These are phyloP conservation scores for Epinotia demarniana DNA, from an alignment of 2,888 invertebrate genomes.

Conservation along the genomic window DNA sequence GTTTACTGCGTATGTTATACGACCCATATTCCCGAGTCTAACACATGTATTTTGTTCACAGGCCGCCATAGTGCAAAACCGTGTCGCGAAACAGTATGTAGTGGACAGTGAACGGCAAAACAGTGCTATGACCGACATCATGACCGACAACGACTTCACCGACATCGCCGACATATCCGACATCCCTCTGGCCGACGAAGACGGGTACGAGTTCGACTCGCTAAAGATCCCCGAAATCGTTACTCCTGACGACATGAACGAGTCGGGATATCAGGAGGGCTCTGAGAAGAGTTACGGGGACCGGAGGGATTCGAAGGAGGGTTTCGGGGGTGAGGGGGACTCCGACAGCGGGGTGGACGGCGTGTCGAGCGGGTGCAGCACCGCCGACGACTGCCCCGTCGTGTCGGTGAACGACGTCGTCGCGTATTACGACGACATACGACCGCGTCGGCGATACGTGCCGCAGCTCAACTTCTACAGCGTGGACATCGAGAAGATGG, in stretches of 20 bases:
- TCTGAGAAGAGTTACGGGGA: constrained; percentile 79
- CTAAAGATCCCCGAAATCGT: constrained; percentile 79
- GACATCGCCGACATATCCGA: constrained; percentile 71
- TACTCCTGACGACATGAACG: constrained; percentile 79
- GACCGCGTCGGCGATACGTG: constrained; percentile 73
- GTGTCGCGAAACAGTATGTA: constrained; percentile 74
- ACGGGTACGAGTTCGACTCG: constrained; percentile 72
- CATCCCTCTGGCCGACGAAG: constrained; percentile 66
- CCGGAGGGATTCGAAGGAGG: constrained; percentile 76
- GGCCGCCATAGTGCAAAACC: constrained; percentile 68
- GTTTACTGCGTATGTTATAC: constrained; percentile 3
- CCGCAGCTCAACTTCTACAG: constrained; percentile 80
- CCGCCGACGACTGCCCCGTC: constrained; percentile 84
- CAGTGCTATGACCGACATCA: constrained; percentile 39
- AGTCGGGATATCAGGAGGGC: constrained; percentile 79
- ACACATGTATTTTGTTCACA: constrained; percentile 61
- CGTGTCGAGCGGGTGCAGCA: constrained; percentile 84
- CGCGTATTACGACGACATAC: constrained; percentile 78
- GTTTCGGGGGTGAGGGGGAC: constrained; percentile 76
- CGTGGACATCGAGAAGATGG: constrained; percentile 77
- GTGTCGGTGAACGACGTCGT: constrained; percentile 82
- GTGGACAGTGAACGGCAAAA: constrained; percentile 60
- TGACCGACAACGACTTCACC: constrained; percentile 20
- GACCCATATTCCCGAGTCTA: constrained; percentile 11
- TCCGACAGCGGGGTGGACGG: constrained; percentile 85